phyloP scores from a whole-genome alignment of 2,113 vertebrate species.

The Paradoxurus hermaphroditus region DNA sequence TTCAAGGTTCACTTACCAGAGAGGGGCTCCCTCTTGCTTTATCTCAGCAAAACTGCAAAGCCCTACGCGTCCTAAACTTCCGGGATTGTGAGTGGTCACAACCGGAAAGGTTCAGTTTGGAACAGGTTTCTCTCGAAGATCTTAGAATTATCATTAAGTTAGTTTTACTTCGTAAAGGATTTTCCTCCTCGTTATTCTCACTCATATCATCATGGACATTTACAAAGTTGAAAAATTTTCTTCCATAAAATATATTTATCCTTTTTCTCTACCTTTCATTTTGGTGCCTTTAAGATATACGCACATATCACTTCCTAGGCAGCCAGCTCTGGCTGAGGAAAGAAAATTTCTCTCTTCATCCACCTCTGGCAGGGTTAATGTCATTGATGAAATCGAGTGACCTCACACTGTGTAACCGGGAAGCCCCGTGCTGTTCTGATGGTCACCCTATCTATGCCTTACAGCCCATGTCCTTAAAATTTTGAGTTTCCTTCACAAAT shows the following conservation, averaged over 20 bases:
- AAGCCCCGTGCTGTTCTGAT: neutral
- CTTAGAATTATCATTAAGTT: neutral
- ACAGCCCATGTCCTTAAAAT: neutral
- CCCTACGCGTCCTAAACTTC: neutral
- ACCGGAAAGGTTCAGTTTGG: neutral
- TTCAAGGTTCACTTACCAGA: neutral
- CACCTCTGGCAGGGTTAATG: neutral
- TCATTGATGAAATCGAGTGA: neutral
- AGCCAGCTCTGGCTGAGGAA: neutral
- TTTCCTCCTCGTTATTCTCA: neutral
- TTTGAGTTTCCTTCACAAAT: neutral
- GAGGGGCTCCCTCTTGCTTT: neutral
- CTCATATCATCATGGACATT: neutral
- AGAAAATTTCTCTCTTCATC: neutral
- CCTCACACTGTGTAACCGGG: neutral
- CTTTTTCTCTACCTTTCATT: neutral
- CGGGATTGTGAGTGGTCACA: neutral
- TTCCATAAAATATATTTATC: neutral
- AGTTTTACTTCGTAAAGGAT: neutral
- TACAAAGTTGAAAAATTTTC: neutral
- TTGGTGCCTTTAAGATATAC: neutral
- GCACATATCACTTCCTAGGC: neutral
- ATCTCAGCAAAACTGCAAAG: neutral
- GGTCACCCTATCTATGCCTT: no score
- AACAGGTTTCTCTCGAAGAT: neutral